Conservation (phyloP, 1,140 invertebrate species). For the Laupala kohalensis region DNA sequence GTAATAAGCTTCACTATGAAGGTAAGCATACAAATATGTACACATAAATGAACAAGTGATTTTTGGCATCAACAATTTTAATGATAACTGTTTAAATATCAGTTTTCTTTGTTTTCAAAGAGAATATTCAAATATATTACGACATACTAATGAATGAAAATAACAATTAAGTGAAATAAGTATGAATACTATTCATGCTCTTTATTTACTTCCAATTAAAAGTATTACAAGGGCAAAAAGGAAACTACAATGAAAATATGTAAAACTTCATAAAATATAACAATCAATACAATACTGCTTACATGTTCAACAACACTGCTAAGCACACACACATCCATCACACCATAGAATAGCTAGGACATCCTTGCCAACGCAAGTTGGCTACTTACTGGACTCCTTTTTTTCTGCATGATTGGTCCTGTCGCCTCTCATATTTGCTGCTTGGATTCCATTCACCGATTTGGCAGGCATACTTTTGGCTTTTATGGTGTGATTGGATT, state of each 20-base stretch:
- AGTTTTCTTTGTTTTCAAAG: too few relatives aligned
- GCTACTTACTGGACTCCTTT: conserved; percentile 17
- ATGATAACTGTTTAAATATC: too few relatives aligned
- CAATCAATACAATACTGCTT: not conserved
- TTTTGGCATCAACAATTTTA: too few relatives aligned
- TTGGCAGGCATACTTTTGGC: conserved; percentile 16
- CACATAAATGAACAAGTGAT: too few relatives aligned
- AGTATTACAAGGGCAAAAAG: not conserved
- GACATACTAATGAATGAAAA: not conserved
- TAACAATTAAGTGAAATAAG: not conserved
- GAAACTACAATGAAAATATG: not conserved
- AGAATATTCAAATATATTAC: too few relatives aligned
- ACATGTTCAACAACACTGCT: not conserved
- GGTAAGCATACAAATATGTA: too few relatives aligned
- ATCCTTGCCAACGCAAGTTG: not conserved
- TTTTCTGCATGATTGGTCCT: conserved; percentile 13
- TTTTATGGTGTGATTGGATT: conserved; percentile 17
- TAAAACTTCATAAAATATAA: not conserved
- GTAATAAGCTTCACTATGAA: too few relatives aligned
- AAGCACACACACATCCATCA: not conserved
- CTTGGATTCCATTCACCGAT: conserved; percentile 16
- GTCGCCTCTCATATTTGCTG: conserved; percentile 8
- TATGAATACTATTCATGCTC: not conserved
- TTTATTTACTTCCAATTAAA: not conserved
- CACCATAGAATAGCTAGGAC: not conserved